These are phyloP conservation scores for Macheiramphus alcinus DNA, from an alignment of 2,113 vertebrate genomes.

Conservation along the genomic window DNA sequence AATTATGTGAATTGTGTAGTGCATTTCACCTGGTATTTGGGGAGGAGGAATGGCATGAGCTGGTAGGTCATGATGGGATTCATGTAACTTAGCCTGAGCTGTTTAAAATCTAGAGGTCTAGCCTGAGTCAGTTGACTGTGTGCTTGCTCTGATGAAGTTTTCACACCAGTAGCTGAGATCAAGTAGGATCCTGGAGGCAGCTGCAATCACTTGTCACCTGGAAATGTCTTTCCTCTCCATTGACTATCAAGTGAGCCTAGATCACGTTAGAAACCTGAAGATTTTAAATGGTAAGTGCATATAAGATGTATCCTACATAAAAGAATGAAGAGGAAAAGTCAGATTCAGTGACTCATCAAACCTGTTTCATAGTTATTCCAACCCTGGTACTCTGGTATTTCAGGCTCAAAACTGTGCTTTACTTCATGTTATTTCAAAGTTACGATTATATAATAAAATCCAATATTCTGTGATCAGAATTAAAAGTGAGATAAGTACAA, in stretches of 20 bases:
- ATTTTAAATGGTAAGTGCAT: background rate
- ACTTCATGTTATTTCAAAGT: background rate
- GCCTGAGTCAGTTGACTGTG: background rate
- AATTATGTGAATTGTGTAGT: background rate
- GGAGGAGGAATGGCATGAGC: background rate
- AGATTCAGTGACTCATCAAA: background rate
- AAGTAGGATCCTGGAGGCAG: background rate
- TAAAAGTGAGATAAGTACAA: background rate
- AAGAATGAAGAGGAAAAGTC: background rate
- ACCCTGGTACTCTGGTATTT: background rate
- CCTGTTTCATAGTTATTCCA: background rate
- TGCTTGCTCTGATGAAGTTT: background rate
- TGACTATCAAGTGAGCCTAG: background rate
- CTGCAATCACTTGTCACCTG: background rate
- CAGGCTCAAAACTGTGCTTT: background rate
- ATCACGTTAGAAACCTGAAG: background rate
- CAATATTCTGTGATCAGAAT: background rate
- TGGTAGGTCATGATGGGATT: background rate
- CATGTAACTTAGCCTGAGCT: background rate
- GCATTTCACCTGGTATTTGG: background rate
- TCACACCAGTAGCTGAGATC: background rate
- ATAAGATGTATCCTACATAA: background rate
- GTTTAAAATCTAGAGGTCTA: background rate
- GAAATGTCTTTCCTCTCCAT: background rate
- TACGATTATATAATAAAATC: background rate